phyloP scores from a whole-genome alignment of 1,140 invertebrate species.

The Chrysomallon squamiferum region DNA sequence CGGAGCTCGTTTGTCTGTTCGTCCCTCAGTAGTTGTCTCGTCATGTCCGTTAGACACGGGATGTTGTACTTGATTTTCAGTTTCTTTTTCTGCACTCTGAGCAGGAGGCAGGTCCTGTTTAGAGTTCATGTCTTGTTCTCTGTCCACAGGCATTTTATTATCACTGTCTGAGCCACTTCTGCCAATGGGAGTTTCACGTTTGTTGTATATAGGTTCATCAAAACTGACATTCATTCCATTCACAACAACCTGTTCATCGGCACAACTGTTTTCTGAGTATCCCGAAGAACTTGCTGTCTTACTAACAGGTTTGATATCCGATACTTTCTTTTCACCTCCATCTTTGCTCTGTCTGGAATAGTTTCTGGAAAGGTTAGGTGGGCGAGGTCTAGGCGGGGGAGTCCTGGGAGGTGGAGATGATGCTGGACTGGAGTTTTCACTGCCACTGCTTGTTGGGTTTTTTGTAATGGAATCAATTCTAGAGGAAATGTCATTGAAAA shows the following conservation, averaged over 20 bases:
- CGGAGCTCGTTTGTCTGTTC: constrained; percentile 28
- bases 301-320: constrained; percentile 1
- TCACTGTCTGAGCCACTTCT: neutral
- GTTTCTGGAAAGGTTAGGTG: constrained; percentile 8
- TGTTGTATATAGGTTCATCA: constrained; percentile 53
- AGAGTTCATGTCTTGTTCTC: constrained; percentile 6
- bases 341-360: constrained; percentile 12
- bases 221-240: constrained; percentile 53
- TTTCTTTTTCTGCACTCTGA: no score
- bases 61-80: no score
- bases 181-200: neutral
- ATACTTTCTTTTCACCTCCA: constrained; percentile 8
- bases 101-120: no score
- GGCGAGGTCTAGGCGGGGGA: constrained; percentile 20
- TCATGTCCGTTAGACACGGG: neutral
- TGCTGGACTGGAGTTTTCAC: constrained; percentile 18
- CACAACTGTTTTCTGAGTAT: constrained; percentile 17
- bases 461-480: constrained; percentile 52
- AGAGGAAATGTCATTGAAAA: constrained; percentile 52
- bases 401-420: constrained; percentile 18
- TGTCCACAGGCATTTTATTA: neutral
- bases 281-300: constrained; percentile 24
- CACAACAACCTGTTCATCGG: constrained; percentile 27
- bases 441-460: constrained; percentile 22
- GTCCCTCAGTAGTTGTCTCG: constrained; percentile 1